Percentiles rank a stretch among this genome's conserved stretches.
Evolutionary conservation across 1,140 invertebrate genomes (phyloP).

Genomic region (Riptortus pedestris): DNA sequence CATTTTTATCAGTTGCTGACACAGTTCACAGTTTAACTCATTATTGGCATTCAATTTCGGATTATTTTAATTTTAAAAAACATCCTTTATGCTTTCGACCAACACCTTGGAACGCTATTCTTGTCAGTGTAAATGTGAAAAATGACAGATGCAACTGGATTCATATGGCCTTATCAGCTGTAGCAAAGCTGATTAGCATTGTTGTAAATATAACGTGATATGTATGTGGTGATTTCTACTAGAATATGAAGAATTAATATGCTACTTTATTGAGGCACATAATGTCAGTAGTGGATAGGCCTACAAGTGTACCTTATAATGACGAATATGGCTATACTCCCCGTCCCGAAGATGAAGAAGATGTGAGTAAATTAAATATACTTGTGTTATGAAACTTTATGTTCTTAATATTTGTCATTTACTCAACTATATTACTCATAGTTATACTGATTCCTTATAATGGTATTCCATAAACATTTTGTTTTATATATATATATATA

Average conservation of each 20-base stretch:
- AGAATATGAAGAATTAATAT: background rate
- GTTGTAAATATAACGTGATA: background rate
- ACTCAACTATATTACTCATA: background rate
- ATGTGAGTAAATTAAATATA: background rate
- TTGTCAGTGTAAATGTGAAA: too few relatives aligned
- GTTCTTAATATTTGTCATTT: background rate
- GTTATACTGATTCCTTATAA: background rate
- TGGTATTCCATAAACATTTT: background rate
- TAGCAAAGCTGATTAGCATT: conserved; percentile 1
- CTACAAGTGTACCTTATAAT: background rate
- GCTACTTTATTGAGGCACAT: background rate
- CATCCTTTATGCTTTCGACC: too few relatives aligned
- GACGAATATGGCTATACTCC: background rate
- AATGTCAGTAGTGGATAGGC: background rate
- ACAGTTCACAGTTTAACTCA: too few relatives aligned
- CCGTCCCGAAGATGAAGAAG: background rate
- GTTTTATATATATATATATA: background rate
- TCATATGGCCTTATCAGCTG: conserved; percentile 6
- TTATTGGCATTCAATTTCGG: too few relatives aligned
- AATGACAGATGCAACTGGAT: too few relatives aligned
- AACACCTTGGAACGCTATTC: too few relatives aligned
- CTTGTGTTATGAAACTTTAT: background rate
- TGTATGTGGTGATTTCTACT: background rate
- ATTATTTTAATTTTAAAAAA: too few relatives aligned
- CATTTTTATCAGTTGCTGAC: too few relatives aligned